Evolutionary conservation across 2,113 vertebrate species (phyloP).

Genomic region (Neodontobutis hainanensis): DNA sequence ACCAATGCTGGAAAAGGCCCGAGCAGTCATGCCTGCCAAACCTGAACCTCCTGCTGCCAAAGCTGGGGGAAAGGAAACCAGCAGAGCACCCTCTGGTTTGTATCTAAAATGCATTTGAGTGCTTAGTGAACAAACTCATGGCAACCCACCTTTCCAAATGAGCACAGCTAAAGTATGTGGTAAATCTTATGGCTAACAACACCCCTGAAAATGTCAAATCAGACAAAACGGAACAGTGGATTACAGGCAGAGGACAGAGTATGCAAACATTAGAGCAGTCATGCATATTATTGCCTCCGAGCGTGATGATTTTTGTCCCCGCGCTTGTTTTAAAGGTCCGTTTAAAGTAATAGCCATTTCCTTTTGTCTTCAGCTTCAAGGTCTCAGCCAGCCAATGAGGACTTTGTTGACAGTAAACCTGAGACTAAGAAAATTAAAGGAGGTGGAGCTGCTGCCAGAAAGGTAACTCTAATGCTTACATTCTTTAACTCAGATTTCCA

Average conservation of each 20-base stretch:
- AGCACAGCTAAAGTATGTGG: too few species aligned
- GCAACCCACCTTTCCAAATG: too few species aligned
- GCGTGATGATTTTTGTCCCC: too few species aligned
- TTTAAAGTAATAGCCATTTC: neutral
- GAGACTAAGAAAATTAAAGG: conserved; percentile 87
- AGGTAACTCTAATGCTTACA: conserved; percentile 75
- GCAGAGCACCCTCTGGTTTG: conserved; percentile 82
- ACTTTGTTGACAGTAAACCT: conserved; percentile 83
- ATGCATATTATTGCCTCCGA: too few species aligned
- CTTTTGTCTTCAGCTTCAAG: conserved; percentile 54
- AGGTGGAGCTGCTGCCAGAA: conserved; percentile 84
- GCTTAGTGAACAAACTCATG: too few species aligned
- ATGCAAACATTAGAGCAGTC: too few species aligned
- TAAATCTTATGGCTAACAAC: too few species aligned
- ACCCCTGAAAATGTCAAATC: too few species aligned
- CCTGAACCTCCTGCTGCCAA: conserved; percentile 80
- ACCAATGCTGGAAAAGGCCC: conserved; percentile 93
- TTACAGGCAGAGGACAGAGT: too few species aligned
- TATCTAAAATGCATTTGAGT: neutral
- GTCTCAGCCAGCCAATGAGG: conserved; percentile 74
- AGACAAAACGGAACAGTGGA: too few species aligned
- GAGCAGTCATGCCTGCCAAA: conserved; percentile 92
- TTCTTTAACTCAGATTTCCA: neutral
- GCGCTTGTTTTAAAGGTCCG: too few species aligned
- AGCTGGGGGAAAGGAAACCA: conserved; percentile 76